phyloP scores from a whole-genome alignment of 1,140 invertebrate genomes.

The Platorchestia sp. region DNA sequence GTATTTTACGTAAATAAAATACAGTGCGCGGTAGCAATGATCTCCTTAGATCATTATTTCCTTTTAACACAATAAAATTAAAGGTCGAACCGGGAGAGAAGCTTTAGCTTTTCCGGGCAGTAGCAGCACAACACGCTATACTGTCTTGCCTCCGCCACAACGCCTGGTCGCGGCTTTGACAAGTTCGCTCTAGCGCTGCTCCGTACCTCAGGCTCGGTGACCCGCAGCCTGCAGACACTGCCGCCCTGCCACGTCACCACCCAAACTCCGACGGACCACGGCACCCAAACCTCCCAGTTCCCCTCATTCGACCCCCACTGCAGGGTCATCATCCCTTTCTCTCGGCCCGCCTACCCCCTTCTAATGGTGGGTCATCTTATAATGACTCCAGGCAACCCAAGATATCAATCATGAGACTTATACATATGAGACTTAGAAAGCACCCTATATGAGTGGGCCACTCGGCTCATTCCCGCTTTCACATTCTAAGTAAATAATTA shows the following conservation, averaged over 20 bases:
- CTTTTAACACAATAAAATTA: too few species aligned
- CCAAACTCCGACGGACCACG: background rate
- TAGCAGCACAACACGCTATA: too few species aligned
- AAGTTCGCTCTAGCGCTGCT: too few species aligned
- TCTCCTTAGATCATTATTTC: background rate
- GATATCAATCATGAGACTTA: too few species aligned
- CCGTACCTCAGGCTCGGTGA: background rate
- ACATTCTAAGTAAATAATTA: too few species aligned
- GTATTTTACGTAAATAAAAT: background rate
- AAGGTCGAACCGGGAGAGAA: too few species aligned
- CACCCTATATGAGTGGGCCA: too few species aligned
- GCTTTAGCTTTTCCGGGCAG: too few species aligned
- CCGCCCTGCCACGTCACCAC: background rate
- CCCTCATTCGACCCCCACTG: background rate
- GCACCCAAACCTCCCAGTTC: constrained; percentile 6
- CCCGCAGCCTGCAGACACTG: background rate
- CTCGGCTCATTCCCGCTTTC: too few species aligned
- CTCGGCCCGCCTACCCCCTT: background rate
- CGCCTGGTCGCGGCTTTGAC: too few species aligned
- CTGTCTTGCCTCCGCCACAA: too few species aligned
- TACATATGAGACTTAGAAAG: too few species aligned
- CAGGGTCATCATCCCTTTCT: background rate
- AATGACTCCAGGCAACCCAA: background rate
- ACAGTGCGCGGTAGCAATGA: background rate
- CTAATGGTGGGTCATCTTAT: background rate